phyloP scores from a whole-genome alignment of 1,140 invertebrate genomes.

The Microplitis mediator region DNA sequence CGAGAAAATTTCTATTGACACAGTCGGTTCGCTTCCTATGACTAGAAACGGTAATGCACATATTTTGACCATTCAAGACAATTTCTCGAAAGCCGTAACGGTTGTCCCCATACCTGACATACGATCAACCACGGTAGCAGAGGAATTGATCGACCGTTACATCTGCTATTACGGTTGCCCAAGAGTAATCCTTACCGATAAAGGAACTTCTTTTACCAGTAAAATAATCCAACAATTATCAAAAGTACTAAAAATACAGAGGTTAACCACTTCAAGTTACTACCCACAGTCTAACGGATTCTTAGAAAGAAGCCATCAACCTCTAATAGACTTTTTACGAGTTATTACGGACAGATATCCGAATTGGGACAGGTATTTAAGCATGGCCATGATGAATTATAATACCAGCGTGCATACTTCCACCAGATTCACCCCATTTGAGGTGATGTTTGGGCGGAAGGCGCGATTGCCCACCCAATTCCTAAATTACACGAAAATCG shows the following conservation, averaged over 20 bases:
- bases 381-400: conserved; percentile 1
- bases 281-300: conserved; percentile 17
- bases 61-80: conserved; percentile 40
- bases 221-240: conserved; percentile 36
- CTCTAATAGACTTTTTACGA: not conserved
- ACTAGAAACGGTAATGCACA: conserved; percentile 1
- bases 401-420: not conserved
- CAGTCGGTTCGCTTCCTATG: not conserved
- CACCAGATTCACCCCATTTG: conserved; percentile 10
- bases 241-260: conserved; percentile 34
- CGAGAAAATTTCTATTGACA: conserved; percentile 18
- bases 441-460: not conserved
- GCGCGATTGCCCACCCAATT: not conserved
- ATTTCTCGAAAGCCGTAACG: conserved; percentile 40
- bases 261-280: conserved; percentile 14
- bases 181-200: conserved; percentile 37
- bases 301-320: conserved; percentile 1
- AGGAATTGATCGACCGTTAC: conserved; percentile 17
- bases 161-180: no score
- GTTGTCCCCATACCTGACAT: conserved; percentile 34
- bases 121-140: conserved; percentile 34
- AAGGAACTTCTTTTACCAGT: conserved; percentile 36
- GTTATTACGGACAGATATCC: not conserved
- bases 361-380: conserved; percentile 2
- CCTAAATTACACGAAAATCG: not conserved